Evolutionary conservation across 2,888 invertebrate genomes (phyloP), one percentile per base, ranked within the genome.

Genomic region (Volucella inflata): DNA sequence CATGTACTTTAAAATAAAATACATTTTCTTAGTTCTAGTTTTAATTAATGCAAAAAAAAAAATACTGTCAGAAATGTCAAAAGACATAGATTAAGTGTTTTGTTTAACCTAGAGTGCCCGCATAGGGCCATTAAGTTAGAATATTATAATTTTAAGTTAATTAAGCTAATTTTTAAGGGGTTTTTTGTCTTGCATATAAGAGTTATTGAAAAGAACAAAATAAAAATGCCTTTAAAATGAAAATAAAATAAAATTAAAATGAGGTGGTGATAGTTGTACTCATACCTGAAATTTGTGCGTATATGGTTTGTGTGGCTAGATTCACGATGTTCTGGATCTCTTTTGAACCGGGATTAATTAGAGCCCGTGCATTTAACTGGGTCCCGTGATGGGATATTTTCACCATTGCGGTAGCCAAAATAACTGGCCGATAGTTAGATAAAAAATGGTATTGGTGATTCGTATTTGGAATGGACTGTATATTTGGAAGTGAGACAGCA

Each of bases 261-360:
- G 12, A 16, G 1, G 55, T 64, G 11, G 74, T 36, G 8, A 9
- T n/a, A 10, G 59, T 59, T 6, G 50, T 14, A 2, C 42, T 38
- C 16, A 72, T 50, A 17, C 62, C 64, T 8, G 30, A 44, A 2
- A 64, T 53, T 8, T 38, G 44, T 8, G 64, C 55, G 42, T 44
- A 14, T 16, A 44, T 44, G n/a, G 10, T 1, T 62, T 38, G 4
- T 16, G 14, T 11, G 2, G 62, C 30, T 2, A 74, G 44, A 40
- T 46, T 17, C 3, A 70, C 36, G 1, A 6, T 46, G 3, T 10
- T 44, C 14, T 62, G 70, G 0, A 51, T n/a, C 3, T 44, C 36
- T 36, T 81, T 72, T 1, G 84, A 84, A 1, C 78, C 84, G 2
- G 83, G 71, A 30, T 81, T 78, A 8, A 87, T 55, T 6, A 83